phyloP scores from a whole-genome alignment of 2,888 invertebrate species.

The Polymixis flavicincta region DNA sequence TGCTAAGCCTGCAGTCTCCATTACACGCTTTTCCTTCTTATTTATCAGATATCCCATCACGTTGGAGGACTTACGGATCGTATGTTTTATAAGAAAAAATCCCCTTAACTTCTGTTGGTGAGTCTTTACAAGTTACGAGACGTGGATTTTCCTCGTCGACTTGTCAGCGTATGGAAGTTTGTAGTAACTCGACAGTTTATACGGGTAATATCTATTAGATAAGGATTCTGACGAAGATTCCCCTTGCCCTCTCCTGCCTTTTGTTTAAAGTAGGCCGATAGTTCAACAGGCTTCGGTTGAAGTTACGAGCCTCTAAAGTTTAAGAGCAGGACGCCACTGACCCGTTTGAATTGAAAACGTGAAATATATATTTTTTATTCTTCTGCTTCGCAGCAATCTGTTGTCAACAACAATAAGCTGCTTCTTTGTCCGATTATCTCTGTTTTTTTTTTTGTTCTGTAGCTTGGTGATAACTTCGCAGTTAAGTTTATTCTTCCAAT shows the following conservation, averaged over 20 bases:
- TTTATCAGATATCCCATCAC: slow-evolving; percentile 51
- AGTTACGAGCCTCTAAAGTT: slow-evolving; percentile 41
- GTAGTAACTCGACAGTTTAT: slow-evolving; percentile 28
- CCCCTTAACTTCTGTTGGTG: slow-evolving; percentile 23
- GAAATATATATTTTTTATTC: no score
- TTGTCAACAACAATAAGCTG: no score
- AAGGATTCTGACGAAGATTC: slow-evolving; percentile 19
- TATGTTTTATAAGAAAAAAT: slow-evolving; percentile 38
- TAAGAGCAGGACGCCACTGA: slow-evolving; percentile 15
- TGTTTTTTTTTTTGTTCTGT: no score
- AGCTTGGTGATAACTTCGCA: no score
- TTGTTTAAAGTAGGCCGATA: slow-evolving; percentile 50
- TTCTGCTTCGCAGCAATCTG: no score
- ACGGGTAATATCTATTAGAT: slow-evolving; percentile 25
- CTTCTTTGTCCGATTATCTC: no score
- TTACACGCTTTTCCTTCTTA: slow-evolving; percentile 49
- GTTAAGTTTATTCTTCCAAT: no score
- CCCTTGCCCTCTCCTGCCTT: slow-evolving; percentile 1
- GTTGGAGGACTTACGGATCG: slow-evolving; percentile 57
- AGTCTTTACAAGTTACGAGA: slow-evolving; percentile 34
- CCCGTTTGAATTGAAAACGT: slow-evolving; percentile 34
- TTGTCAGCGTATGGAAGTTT: slow-evolving; percentile 30
- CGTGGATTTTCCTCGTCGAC: slow-evolving; percentile 31
- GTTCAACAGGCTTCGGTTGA: slow-evolving; percentile 57
- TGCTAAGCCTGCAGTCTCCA: no score